Evolutionary conservation across 2,113 vertebrate genomes (phyloP).

Genomic region (Rattus norvegicus): DNA sequence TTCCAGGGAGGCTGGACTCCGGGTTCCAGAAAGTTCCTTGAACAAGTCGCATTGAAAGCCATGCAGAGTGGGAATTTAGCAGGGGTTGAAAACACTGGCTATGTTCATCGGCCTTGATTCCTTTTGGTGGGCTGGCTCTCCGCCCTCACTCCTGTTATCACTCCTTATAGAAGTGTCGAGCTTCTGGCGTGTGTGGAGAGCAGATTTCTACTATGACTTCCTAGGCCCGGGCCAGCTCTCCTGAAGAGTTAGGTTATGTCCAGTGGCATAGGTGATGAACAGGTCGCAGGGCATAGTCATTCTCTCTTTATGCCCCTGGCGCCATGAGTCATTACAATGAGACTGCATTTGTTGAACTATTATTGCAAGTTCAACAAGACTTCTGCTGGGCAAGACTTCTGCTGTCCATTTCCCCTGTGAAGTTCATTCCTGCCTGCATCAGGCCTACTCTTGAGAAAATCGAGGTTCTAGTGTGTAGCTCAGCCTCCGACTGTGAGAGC

Average conservation of each 20-base stretch:
- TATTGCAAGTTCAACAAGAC: too few relatives aligned
- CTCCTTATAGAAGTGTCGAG: too few relatives aligned
- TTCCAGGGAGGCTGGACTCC: neutral
- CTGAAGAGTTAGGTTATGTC: neutral
- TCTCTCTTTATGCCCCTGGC: fast-evolving
- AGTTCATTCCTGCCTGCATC: neutral
- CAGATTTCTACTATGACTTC: neutral
- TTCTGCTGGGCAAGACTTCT: fast-evolving
- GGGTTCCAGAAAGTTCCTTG: neutral
- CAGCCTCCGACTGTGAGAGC: fast-evolving
- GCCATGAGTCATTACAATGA: neutral
- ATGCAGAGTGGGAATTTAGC: neutral
- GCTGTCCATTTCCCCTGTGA: fast-evolving
- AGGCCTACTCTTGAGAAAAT: neutral
- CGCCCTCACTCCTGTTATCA: neutral
- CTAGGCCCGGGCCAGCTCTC: neutral
- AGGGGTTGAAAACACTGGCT: neutral
- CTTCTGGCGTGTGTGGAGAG: too few relatives aligned
- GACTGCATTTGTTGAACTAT: neutral
- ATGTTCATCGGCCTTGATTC: neutral
- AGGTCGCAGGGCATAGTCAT: fast-evolving
- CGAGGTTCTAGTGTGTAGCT: neutral
- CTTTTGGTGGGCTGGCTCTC: neutral
- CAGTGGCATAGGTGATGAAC: neutral
- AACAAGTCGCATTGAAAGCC: neutral